Base-by-base conservation (phyloP, 2,113 vertebrate genomes). In the Ceratotherium simum region DNA sequence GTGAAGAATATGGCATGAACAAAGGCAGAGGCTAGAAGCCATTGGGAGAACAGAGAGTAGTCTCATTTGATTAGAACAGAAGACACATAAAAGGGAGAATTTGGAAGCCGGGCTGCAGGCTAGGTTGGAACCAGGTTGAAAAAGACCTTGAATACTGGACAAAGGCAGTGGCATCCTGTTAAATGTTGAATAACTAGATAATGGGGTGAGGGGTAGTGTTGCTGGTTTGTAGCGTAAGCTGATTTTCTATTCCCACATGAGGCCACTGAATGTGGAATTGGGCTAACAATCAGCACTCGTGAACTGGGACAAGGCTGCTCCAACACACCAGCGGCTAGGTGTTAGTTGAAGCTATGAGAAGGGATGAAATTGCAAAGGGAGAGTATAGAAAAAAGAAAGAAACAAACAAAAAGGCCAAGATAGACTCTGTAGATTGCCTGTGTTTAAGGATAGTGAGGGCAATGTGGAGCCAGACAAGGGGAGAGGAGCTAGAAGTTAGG, bases 311-410 rank as follows among this genome's bases (percentile, higher is more conserved):
- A n/a, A 65, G 42, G 20, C 33, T 54, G 18, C 36, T 91, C 73
- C 8, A 48, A 25, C 7, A 75, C 5, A 46, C 29, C 0, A 21
- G 4, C 0, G 2, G 8, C 5, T 33, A 25, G 16, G 6, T 36
- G 18, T 58, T 58, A 69, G 3, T 4, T 79, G 56, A 86, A 82
- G 4, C 46, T 82, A 10, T 48, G 33, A 79, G 13, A 94, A 84
- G 64, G n/a, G 73, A 86, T 51, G 72, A 62, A 36, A 48, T 13
- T 85, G 18, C 27, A 48, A 72, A 93, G 25, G 29, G 23, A 73
- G 46, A 86, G 6, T 8, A 31, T 9, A 67, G 36, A 27, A 81
- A 33, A 51, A 58, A 23, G 18, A 58, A 81, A 42, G 5, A 60
- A 33, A 65, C 17, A 39, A 42, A 69, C 6, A 42, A 75, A 70